Evolutionary conservation across 1,140 invertebrate genomes (phyloP).

Genomic region (Popillia japonica): DNA sequence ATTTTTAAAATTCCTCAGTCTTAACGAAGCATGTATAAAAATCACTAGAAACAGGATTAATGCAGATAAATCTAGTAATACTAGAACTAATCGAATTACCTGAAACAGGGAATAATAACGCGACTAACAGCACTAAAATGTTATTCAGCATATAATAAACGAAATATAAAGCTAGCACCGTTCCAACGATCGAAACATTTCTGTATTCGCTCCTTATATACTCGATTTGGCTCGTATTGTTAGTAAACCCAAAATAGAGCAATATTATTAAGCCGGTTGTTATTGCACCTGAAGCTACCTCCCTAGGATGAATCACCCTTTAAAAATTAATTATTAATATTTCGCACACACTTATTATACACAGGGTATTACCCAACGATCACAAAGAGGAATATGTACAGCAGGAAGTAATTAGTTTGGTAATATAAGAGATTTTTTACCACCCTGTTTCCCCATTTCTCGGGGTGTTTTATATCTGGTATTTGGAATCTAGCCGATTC

Average conservation of each 20-base stretch:
- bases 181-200: conserved; percentile 65
- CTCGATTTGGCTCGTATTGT: conserved; percentile 67
- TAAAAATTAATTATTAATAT: conserved; percentile 57
- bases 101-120: conserved; percentile 75
- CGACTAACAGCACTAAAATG: conserved; percentile 77
- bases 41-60: conserved; percentile 65
- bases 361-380: conserved; percentile 70
- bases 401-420: conserved; percentile 86
- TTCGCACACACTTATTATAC: conserved; percentile 25
- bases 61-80: background rate
- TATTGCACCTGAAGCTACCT: conserved; percentile 75
- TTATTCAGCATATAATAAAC: conserved; percentile 78
- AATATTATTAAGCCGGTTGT: conserved; percentile 69
- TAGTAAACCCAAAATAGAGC: conserved; percentile 67
- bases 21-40: conserved; percentile 81
- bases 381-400: conserved; percentile 73
- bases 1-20: conserved; percentile 81
- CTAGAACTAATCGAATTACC: conserved; percentile 61
- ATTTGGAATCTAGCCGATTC: conserved; percentile 82
- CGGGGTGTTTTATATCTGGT: conserved; percentile 78
- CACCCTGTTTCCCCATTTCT: conserved; percentile 85
- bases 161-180: conserved; percentile 70
- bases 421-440: conserved; percentile 87
- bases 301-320: conserved; percentile 75
- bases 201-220: conserved; percentile 76